Evolutionary conservation across 2,113 vertebrate species (phyloP).

Genomic region (human (Homo sapiens)): DNA sequence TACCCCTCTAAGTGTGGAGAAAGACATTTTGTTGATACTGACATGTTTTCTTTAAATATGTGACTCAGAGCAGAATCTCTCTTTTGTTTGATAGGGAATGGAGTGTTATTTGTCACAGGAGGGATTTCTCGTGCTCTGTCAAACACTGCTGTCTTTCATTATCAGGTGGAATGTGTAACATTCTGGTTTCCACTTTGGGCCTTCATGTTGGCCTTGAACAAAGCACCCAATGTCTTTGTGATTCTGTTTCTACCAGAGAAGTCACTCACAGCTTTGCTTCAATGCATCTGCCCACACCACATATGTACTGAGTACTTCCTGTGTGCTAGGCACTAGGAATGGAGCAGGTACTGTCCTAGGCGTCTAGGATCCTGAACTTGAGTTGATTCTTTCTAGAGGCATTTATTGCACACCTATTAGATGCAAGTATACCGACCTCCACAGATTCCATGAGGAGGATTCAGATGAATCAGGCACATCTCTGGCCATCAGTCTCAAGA

Average conservation of each 20-base stretch:
- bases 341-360: not conserved
- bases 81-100: not conserved
- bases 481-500: not conserved
- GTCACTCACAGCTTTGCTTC: not conserved
- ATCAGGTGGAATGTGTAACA: not conserved
- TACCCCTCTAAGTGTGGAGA: constrained; percentile 3
- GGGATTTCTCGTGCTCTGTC: not conserved
- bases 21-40: constrained; percentile 20
- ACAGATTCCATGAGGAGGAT: not conserved
- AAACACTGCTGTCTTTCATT: not conserved
- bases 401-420: not conserved
- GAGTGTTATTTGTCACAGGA: not conserved
- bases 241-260: not conserved
- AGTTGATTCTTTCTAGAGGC: not conserved
- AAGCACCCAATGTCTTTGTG: not conserved
- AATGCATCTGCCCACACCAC: not conserved
- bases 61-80: constrained; percentile 12
- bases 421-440: not conserved
- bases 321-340: not conserved
- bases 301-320: not conserved
- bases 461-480: not conserved
- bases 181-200: not conserved
- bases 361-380: not conserved
- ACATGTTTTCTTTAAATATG: not conserved
- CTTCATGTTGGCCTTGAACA: not conserved